Conservation (phyloP, 2,113 vertebrate species). For the Corvus cornix region DNA sequence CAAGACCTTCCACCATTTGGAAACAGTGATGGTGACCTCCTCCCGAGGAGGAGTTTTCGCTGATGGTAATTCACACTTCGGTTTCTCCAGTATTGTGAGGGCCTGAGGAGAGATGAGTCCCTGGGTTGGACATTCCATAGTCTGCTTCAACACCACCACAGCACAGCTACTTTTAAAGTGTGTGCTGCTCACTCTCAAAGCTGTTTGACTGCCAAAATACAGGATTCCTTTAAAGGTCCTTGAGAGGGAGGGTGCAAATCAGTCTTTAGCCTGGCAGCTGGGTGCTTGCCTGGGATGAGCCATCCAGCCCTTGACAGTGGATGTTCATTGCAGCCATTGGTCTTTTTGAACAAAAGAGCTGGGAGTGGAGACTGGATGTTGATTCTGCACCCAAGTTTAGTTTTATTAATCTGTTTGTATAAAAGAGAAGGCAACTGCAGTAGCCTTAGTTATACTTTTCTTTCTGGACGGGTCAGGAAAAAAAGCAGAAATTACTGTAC, state of each 20-base stretch:
- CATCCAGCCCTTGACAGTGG: neutral
- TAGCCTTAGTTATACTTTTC: neutral
- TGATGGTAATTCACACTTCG: neutral
- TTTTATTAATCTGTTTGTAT: neutral
- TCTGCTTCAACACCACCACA: neutral
- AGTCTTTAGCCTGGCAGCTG: neutral
- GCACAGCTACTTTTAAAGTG: accelerated
- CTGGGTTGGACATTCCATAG: neutral
- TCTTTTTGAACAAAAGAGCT: neutral
- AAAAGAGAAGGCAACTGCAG: neutral
- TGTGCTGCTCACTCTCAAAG: neutral
- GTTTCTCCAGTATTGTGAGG: neutral
- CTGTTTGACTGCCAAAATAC: neutral
- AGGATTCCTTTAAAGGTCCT: neutral
- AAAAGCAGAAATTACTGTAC: neutral
- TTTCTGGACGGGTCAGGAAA: neutral
- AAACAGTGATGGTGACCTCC: neutral
- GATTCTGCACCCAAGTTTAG: neutral
- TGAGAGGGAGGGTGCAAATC: neutral
- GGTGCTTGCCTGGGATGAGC: neutral
- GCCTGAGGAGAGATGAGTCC: neutral
- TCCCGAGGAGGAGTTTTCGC: neutral
- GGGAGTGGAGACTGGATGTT: neutral
- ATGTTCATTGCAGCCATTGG: neutral
- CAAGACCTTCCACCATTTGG: neutral